phyloP scores from a whole-genome alignment of 2,113 vertebrate genomes.

The Mixornis gularis region DNA sequence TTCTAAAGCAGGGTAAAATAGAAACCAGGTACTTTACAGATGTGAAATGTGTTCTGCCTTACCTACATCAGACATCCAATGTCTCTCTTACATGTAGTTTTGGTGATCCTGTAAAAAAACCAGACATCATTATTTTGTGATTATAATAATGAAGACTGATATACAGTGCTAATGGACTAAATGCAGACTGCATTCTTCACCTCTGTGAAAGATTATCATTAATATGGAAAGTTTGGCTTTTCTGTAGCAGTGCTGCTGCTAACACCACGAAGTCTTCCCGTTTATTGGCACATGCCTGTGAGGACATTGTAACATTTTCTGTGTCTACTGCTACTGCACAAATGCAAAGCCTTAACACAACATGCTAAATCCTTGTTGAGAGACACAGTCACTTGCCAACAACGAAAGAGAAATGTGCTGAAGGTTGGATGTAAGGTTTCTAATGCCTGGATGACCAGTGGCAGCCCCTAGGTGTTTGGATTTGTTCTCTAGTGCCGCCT shows the following conservation, averaged over 20 bases:
- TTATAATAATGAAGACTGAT: neutral
- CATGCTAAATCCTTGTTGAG: neutral
- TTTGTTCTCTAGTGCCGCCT: neutral
- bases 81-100: neutral
- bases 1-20: neutral
- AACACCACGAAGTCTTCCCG: neutral
- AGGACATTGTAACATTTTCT: neutral
- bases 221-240: neutral
- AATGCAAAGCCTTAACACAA: neutral
- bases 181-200: neutral
- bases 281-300: fast-evolving
- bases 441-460: neutral
- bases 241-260: neutral
- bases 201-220: neutral
- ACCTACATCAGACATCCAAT: neutral
- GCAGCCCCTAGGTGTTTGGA: neutral
- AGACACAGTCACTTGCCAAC: neutral
- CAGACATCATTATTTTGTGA: neutral
- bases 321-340: neutral
- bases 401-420: neutral
- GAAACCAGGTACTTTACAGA: neutral
- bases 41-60: neutral
- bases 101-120: neutral
- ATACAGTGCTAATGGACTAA: neutral
- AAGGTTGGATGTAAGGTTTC: neutral